phyloP scores from a whole-genome alignment of 2,797 vertebrate genomes.

The Melanotaenia pygmaea region DNA sequence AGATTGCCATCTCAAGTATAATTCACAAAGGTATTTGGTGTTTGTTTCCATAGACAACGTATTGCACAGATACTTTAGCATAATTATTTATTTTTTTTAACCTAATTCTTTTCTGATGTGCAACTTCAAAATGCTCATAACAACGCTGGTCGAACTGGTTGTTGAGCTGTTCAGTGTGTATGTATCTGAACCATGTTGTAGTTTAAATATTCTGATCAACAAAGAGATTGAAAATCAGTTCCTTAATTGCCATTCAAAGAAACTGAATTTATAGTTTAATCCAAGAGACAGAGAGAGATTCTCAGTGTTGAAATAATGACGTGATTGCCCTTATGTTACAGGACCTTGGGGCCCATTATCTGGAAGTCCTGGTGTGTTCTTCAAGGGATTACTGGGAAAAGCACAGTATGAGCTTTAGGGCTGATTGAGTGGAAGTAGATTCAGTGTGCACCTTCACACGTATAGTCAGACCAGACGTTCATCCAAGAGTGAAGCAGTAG shows the following conservation, averaged over 20 bases:
- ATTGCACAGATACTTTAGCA: no score
- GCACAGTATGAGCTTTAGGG: not conserved
- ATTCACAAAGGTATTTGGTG: not conserved
- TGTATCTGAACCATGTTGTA: no score
- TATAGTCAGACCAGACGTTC: not conserved
- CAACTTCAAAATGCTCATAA: no score
- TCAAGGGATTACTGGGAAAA: constrained; percentile 7
- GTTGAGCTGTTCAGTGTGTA: no score
- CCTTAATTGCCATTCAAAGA: constrained; percentile 22
- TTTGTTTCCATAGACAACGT: not conserved
- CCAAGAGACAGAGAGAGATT: constrained; percentile 11
- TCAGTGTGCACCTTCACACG: not conserved
- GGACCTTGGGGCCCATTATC: not conserved
- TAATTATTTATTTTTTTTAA: no score
- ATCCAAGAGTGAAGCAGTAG: not conserved
- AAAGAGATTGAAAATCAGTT: no score
- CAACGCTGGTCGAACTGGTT: no score
- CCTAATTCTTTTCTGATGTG: no score
- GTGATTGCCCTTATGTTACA: not conserved
- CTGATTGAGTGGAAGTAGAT: not conserved
- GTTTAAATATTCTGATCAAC: no score
- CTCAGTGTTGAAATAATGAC: not conserved
- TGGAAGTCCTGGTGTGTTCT: not conserved
- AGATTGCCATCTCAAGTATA: not conserved
- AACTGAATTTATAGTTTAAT: constrained; percentile 17